Conservation (phyloP, 2,888 invertebrate genomes). For the Morinoia aosen region DNA sequence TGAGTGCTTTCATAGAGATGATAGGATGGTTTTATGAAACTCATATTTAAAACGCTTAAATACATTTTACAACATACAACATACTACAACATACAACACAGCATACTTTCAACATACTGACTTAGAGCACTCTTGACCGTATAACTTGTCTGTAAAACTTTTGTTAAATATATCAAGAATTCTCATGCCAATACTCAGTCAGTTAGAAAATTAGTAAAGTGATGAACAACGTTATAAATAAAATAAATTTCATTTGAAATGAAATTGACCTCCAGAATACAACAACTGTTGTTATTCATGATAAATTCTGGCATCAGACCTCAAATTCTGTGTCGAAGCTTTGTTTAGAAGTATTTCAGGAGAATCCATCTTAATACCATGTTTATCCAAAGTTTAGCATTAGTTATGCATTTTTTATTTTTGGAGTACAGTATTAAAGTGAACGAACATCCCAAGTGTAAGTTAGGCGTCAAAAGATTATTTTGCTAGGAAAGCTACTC, state of each 20-base stretch:
- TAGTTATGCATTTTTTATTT: not conserved
- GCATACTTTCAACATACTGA: not conserved
- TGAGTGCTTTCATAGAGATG: too few species aligned
- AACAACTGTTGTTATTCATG: not conserved
- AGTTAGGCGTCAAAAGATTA: not conserved
- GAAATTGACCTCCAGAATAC: not conserved
- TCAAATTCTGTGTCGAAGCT: not conserved
- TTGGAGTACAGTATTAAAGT: not conserved
- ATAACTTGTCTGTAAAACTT: not conserved
- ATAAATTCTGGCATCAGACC: not conserved
- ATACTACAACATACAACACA: not conserved
- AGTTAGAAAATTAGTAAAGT: not conserved
- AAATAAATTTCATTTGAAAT: not conserved
- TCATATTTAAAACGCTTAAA: too few species aligned
- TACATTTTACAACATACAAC: too few species aligned
- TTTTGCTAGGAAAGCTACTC: not conserved
- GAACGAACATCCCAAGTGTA: not conserved
- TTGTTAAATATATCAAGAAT: not conserved
- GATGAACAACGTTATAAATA: not conserved
- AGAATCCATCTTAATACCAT: not conserved
- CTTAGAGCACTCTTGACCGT: not conserved
- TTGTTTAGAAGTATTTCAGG: not conserved
- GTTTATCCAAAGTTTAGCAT: not conserved
- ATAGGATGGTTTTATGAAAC: too few species aligned
- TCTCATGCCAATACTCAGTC: not conserved